A percentile compares a stretch with the other conserved stretches of the same genome.
Conservation (phyloP, 2,113 vertebrate species). For the Odocoileus virginianus region DNA sequence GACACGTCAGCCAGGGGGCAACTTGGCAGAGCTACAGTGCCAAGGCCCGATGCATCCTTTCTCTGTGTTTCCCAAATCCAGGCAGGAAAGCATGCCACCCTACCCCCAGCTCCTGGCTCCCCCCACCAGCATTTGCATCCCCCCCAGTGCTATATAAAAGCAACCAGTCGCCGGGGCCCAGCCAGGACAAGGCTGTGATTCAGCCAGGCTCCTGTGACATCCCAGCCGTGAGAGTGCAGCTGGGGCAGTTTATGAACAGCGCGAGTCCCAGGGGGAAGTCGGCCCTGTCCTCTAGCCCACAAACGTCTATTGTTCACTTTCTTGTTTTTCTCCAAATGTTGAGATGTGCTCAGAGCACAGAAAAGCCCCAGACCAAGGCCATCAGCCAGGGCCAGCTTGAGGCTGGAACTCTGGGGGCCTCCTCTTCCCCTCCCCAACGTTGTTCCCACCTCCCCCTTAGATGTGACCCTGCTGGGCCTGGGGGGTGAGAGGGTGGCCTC, state of each 20-base stretch:
- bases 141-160: conserved; percentile 37
- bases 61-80: conserved; percentile 35
- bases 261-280: conserved; percentile 73
- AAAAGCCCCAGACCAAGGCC: conserved; percentile 71
- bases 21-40: background rate
- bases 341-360: conserved; percentile 75
- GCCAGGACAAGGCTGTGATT: conserved; percentile 74
- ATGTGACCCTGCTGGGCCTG: background rate
- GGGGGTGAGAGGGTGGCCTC: background rate
- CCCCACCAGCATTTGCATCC: conserved; percentile 20
- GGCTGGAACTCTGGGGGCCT: conserved; percentile 6
- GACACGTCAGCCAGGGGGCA: background rate
- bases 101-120: background rate
- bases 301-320: conserved; percentile 79
- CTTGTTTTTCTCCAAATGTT: conserved; percentile 81
- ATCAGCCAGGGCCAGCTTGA: conserved; percentile 54
- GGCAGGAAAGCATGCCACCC: conserved; percentile 9
- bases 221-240: conserved; percentile 78
- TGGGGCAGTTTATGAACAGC: conserved; percentile 75
- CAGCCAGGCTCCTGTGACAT: conserved; percentile 68
- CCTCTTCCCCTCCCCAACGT: background rate
- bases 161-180: background rate
- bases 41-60: conserved; percentile 3
- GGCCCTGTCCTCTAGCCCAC: conserved; percentile 74
- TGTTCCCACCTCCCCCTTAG: background rate